Evolutionary conservation across 2,113 vertebrate genomes (phyloP), one percentile per base, ranked within the genome.

Genomic region (pig (Sus scrofa)): DNA sequence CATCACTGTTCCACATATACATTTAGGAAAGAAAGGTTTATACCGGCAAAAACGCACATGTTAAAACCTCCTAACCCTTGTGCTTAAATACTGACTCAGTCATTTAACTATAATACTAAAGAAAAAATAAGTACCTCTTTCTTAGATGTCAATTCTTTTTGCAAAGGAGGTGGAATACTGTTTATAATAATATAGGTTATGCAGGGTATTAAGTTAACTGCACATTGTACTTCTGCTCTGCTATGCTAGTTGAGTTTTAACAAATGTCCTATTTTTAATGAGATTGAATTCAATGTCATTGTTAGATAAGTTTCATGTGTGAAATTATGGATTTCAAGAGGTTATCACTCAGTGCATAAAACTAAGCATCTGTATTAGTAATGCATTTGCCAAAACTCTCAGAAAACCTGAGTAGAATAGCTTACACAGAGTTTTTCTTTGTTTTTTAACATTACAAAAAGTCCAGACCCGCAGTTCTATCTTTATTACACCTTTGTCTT

Each of bases 291-390:
- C 27, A 85, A 22, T 67, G 18, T 18, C 19, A 37, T 81, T 93
- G n/a, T 92, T 93, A 62, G 22, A 27, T 95, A 70, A 83, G 20
- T 34, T 89, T 2, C 39, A 39, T 62, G 54, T 34, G 7, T 34
- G 63, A 86, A 73, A 78, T 86, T 37, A 30, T 86, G 22, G n/a
- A 78, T 77, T 96, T 96, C 18, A 77, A 91, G 82, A 85, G 13
- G 27, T n/a, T 92, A 7, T 92, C 26, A 75, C 83, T 58, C 37
- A 70, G 74, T 62, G 37, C 5, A 50, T 22, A 86, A 58, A 63
- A 89, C 39, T 62, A 90, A 88, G 34, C 75, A 12, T 81, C 37
- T 39, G 2, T 75, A 50, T 34, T 18, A 86, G 52, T 81, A 94
- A 84, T 27, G 15, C 54, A 34, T 92, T 39, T 86, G 22, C 15